Evolutionary conservation across 1,140 invertebrate genomes (phyloP).

Genomic region (Drosophila sechellia): DNA sequence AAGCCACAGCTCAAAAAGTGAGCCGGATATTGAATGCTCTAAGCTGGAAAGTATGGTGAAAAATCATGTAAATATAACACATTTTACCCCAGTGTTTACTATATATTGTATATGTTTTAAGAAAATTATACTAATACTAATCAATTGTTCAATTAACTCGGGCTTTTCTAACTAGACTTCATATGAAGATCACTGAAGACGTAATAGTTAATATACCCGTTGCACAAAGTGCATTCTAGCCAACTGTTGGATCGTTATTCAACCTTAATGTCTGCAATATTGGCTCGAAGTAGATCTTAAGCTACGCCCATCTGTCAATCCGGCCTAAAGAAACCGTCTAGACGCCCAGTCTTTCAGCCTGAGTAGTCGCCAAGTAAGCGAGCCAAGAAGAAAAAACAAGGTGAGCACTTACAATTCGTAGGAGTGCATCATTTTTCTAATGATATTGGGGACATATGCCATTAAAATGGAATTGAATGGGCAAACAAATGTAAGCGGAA

Average conservation of each 20-base stretch:
- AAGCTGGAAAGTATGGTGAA: background rate
- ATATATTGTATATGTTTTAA: too few relatives aligned
- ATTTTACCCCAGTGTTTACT: too few relatives aligned
- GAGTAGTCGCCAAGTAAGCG: conserved; percentile 39
- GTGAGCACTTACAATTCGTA: background rate
- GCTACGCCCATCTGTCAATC: conserved; percentile 53
- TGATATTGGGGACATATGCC: background rate
- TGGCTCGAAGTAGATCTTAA: conserved; percentile 43
- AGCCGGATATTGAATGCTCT: conserved; percentile 23
- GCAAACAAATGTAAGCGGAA: conserved; percentile 25
- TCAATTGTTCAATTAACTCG: too few relatives aligned
- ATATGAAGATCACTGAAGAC: background rate
- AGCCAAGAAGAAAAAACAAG: conserved; percentile 22
- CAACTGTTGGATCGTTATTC: conserved; percentile 24
- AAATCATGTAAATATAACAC: background rate
- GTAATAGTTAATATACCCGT: background rate
- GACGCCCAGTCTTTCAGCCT: conserved; percentile 48
- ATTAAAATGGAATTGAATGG: conserved; percentile 29
- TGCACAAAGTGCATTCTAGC: background rate
- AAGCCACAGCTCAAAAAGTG: conserved; percentile 3
- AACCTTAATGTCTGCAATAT: conserved; percentile 43
- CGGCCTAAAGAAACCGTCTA: conserved; percentile 19
- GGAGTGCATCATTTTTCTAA: too few relatives aligned
- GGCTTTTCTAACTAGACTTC: too few relatives aligned
- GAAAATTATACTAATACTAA: too few relatives aligned